phyloP scores from a whole-genome alignment of 2,888 invertebrate genomes.

The Himalopsyche tibetana region DNA sequence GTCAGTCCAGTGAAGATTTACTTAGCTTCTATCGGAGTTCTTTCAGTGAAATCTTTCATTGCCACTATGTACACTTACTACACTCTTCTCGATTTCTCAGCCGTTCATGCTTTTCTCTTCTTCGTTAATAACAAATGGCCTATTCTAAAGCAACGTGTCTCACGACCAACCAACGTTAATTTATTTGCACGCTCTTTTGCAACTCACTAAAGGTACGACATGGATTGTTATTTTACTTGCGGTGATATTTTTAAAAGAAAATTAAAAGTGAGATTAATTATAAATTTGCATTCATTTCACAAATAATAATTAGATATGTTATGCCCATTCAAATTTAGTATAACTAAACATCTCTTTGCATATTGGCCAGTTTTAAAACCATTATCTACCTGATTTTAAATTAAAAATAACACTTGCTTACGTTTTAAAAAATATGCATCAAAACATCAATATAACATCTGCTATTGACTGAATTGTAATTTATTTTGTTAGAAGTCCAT shows the following conservation, averaged over 20 bases:
- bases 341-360: no score
- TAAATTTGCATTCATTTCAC: neutral
- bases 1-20: conserved; percentile 35
- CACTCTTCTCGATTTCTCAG: neutral
- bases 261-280: neutral
- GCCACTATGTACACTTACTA: conserved; percentile 35
- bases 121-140: conserved; percentile 52
- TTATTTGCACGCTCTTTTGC: conserved; percentile 49
- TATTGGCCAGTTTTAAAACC: no score
- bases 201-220: conserved; percentile 8
- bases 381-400: no score
- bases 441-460: no score
- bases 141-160: conserved; percentile 52
- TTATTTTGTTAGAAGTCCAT: no score
- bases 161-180: conserved; percentile 54
- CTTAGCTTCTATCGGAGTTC: conserved; percentile 24
- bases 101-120: conserved; percentile 33
- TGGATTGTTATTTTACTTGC: neutral
- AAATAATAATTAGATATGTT: neutral
- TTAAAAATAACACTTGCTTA: no score
- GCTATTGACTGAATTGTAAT: no score
- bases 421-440: no score
- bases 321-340: no score
- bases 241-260: neutral
- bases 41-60: conserved; percentile 37